phyloP scores from a whole-genome alignment of 2,888 invertebrate species.

The Nemoura dubitans region DNA sequence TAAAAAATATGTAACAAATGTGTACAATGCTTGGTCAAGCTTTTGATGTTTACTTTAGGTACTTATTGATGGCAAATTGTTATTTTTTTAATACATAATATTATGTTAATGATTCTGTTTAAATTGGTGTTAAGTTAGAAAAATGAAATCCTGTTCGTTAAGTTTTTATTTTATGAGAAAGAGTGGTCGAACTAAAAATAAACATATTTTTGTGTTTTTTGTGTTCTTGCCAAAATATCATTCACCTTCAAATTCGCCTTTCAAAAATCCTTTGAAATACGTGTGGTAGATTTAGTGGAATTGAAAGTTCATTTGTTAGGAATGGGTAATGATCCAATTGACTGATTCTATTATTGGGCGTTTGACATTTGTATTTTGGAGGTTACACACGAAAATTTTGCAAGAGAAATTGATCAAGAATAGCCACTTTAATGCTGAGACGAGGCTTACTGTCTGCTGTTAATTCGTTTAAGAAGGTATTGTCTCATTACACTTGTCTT shows the following conservation, averaged over 20 bases:
- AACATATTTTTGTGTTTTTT: not conserved
- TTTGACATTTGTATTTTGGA: constrained; percentile 27
- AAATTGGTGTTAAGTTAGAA: not conserved
- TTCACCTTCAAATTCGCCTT: not conserved
- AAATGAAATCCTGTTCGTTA: not conserved
- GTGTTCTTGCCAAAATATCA: not conserved
- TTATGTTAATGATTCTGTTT: not conserved
- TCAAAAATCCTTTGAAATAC: not conserved
- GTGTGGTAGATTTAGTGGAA: no score
- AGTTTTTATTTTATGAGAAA: not conserved
- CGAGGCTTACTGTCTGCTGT: constrained; percentile 25
- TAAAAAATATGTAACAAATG: constrained; percentile 46
- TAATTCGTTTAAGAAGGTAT: constrained; percentile 18
- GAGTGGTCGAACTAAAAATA: not conserved
- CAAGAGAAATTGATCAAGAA: constrained; percentile 28
- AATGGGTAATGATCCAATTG: no score
- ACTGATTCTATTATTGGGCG: not conserved
- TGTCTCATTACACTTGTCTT: not conserved
- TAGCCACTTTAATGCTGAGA: constrained; percentile 31
- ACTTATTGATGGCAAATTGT: not conserved
- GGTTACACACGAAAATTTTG: not conserved
- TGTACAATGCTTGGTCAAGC: not conserved
- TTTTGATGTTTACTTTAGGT: not conserved
- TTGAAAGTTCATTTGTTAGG: no score
- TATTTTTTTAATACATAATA: not conserved